Percentiles rank a stretch among this genome's conserved stretches.
Conservation (phyloP, 1,140 invertebrate genomes). For the Solenopsis fugax region DNA sequence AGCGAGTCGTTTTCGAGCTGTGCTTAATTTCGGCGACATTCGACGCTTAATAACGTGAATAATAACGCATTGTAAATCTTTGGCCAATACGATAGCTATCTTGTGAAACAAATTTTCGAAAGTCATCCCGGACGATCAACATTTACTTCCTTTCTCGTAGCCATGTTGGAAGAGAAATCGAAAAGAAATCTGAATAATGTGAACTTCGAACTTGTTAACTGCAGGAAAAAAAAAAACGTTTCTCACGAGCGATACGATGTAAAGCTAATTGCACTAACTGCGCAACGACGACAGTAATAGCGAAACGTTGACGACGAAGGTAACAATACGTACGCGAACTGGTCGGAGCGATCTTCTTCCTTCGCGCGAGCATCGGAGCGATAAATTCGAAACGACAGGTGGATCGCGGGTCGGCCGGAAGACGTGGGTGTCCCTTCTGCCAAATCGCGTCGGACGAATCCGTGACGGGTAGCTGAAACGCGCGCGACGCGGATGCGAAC, state of each 20-base stretch:
- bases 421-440: not conserved
- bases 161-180: not conserved
- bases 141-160: not conserved
- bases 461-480: not conserved
- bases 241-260: not conserved
- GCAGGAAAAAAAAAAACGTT: not conserved
- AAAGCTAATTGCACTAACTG: not conserved
- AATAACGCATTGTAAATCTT: not conserved
- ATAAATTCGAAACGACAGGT: not conserved
- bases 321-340: conserved; percentile 51
- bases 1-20: not conserved
- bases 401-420: not conserved
- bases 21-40: not conserved
- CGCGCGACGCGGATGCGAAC: not conserved
- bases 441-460: not conserved
- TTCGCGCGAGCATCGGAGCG: conserved; percentile 22
- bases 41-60: not conserved
- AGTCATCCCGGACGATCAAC: not conserved
- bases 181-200: not conserved
- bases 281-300: not conserved
- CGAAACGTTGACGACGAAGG: not conserved
- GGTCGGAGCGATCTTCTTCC: not conserved
- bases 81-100: not conserved
- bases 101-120: not conserved
- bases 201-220: not conserved